A percentile compares a stretch with the other conserved stretches of the same genome.
phyloP scores from a whole-genome alignment of 2,113 vertebrate species.

The human (Homo sapiens) region GRCh38 chr21:23578001-23578500 shows the following conservation, averaged over 20 bases:
- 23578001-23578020: background rate
- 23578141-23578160: background rate
- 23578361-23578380: background rate
- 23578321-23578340: background rate
- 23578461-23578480: background rate
- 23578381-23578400: background rate
- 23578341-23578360: background rate
- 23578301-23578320: background rate
- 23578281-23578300: background rate
- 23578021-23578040: background rate
- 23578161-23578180: background rate
- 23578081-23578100: background rate
- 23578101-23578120: background rate
- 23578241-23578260: background rate
- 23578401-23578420: too few species aligned
- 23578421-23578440: background rate
- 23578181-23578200: background rate
- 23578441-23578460: background rate
- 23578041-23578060: background rate
- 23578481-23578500: background rate
- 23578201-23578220: background rate
- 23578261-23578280: background rate
- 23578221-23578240: background rate
- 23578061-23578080: background rate
- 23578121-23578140: background rate